A percentile compares a stretch with the other conserved stretches of the same genome.
Conservation (phyloP, 2,113 vertebrate genomes). For the Cisticola juncidis region DNA sequence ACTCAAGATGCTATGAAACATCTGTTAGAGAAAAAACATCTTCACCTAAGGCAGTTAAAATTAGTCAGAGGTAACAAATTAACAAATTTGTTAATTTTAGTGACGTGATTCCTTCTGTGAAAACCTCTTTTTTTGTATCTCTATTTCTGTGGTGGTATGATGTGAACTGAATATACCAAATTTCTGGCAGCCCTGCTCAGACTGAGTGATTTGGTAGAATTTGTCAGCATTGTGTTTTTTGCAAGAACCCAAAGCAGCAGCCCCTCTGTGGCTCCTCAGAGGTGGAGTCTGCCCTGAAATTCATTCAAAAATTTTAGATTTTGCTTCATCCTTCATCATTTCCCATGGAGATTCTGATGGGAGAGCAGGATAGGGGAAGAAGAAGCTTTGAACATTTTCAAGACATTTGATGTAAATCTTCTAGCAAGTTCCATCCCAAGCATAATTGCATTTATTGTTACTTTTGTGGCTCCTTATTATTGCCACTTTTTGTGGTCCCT, state of each 20-base stretch:
- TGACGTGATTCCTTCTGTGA: not conserved
- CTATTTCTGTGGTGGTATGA: not conserved
- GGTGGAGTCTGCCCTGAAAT: not conserved
- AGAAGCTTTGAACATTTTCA: not conserved
- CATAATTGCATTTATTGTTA: not conserved
- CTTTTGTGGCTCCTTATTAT: not conserved
- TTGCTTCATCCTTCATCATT: not conserved
- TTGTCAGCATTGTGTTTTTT: not conserved
- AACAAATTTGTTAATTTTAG: not conserved
- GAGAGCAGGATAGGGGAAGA: not conserved
- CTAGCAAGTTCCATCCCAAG: not conserved
- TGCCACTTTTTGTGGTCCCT: not conserved
- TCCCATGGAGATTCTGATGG: not conserved
- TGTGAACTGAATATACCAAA: not conserved
- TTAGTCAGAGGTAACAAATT: no score
- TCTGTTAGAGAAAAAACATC: not conserved
- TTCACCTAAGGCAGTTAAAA: not conserved
- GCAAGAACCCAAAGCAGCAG: not conserved
- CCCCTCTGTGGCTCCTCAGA: not conserved
- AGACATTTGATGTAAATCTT: not conserved
- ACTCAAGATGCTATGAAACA: rapidly evolving
- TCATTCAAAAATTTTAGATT: not conserved
- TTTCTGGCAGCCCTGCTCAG: not conserved
- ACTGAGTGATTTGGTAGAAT: rapidly evolving
- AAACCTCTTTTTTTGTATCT: not conserved